Conservation (phyloP, 2,888 invertebrate genomes). For the Opisthograptis luteolata region DNA sequence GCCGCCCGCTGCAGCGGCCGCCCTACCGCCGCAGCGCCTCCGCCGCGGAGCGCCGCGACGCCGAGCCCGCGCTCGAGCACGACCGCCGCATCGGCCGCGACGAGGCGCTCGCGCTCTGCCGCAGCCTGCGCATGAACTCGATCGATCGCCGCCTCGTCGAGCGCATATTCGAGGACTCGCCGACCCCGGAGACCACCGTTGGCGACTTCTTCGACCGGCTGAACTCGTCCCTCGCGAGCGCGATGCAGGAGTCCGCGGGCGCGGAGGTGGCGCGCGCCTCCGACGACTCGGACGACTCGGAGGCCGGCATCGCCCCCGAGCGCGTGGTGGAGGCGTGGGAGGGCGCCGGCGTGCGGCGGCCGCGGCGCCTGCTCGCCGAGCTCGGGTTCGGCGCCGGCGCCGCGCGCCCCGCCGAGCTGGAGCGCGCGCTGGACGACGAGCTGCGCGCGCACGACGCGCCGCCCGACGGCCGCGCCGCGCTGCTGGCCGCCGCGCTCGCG, state of each 20-base stretch:
- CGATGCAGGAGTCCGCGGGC: conserved; percentile 56
- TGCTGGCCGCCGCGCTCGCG: conserved; percentile 87
- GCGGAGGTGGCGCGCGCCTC: conserved; percentile 31
- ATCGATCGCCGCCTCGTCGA: conserved; percentile 65
- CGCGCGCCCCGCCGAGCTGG: conserved; percentile 85
- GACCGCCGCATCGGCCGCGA: conserved; percentile 63
- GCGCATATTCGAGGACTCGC: conserved; percentile 61
- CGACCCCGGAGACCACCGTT: conserved; percentile 62
- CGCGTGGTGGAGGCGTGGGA: conserved; percentile 89
- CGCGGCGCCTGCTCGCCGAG: conserved; percentile 86
- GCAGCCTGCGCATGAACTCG: conserved; percentile 65
- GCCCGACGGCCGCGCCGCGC: conserved; percentile 48
- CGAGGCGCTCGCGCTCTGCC: conserved; percentile 68
- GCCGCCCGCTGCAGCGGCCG: conserved; percentile 47
- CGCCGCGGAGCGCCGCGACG: conserved; percentile 55
- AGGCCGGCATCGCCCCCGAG: conserved; percentile 68
- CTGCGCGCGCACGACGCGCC: conserved; percentile 50
- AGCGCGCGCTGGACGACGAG: conserved; percentile 89
- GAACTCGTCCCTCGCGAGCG: conserved; percentile 62
- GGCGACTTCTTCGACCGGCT: conserved; percentile 76
- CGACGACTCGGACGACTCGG: conserved; percentile 52
- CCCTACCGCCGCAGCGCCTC: conserved; percentile 56
- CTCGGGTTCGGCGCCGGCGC: conserved; percentile 86
- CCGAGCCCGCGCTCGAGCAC: conserved; percentile 55
- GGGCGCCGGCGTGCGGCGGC: conserved; percentile 86